A percentile compares a stretch with the other conserved stretches of the same genome.
These are phyloP conservation scores for Actinostola sp. DNA, from an alignment of 92 coral and sea anemone genomes.

Conservation along the genomic window DNA sequence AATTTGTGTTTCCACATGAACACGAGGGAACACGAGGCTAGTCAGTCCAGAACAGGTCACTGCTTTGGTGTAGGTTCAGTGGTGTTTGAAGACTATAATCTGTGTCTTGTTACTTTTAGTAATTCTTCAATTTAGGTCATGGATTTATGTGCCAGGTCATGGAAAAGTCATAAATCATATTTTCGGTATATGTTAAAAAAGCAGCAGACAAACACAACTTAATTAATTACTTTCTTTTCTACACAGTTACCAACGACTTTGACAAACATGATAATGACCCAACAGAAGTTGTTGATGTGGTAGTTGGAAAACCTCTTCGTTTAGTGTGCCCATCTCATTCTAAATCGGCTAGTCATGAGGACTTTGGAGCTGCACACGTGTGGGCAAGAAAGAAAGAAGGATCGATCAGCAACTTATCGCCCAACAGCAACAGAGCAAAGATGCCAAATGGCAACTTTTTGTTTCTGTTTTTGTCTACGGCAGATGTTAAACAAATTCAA, in stretches of 20 bases:
- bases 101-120: too few species aligned
- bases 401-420: background rate
- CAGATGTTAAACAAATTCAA: constrained; percentile 5
- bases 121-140: too few species aligned
- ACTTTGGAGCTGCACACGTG: background rate
- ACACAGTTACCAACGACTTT: background rate
- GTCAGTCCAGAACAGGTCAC: too few species aligned
- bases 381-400: constrained; percentile 7
- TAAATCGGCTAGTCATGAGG: background rate
- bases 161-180: too few species aligned
- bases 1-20: too few species aligned
- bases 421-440: constrained; percentile 7
- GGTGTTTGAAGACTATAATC: too few species aligned
- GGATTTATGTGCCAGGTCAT: too few species aligned
- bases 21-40: too few species aligned
- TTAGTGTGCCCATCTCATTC: constrained; percentile 26
- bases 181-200: too few species aligned
- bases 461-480: constrained; percentile 33
- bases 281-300: background rate
- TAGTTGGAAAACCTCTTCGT: constrained; percentile 20
- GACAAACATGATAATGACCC: background rate
- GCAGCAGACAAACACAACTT: too few species aligned
- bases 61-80: too few species aligned
- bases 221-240: background rate
- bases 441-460: constrained; percentile 27